Base-by-base conservation (phyloP, 2,888 invertebrate genomes). In the Drosophila atripex region DNA sequence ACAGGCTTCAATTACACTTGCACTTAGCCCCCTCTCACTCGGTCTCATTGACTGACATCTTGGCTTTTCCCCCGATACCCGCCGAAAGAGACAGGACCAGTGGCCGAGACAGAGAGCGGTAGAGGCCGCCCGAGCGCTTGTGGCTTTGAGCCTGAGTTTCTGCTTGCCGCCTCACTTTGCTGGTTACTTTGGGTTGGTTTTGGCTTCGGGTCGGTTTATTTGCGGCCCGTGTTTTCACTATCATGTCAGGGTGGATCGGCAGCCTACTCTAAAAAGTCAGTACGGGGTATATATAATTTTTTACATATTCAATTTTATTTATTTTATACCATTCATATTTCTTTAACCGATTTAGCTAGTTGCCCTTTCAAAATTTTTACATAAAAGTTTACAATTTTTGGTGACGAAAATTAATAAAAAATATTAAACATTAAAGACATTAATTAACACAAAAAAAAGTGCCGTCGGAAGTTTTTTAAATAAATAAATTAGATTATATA, bases 1-100 rank as follows among this genome's bases (percentile, higher is more conserved):
- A 73, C 73, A 74, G 73, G 79, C 80, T 77, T 85, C 85, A 85
- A 84, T 85, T 84, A 85, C 85, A 85, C 80, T 83, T 85, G 80
- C 80, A 77, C 71, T 79, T 78, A 74, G 80, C 77, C n/a, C 23
- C 28, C 6, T 21, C 21, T 6, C 43, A 2, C 16, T 9, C 51
- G 0, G 9, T 35, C 7, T 8, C 14, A 1, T n/a, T 5, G 8
- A 1, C 28, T 46, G 2, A 7, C 21, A 35, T 35, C 35, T 14
- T 47, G 9, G 30, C 8, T 16, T 35, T 32, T 41, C 28, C 23
- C 32, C 23, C 41, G 16, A 16, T n/a, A 35, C 51, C 18, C 41
- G 11, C 3, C 3, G 60, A 45, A 39, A 56, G 14, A 46, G n/a
- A 45, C 43, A 43, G 45, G 45, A 30, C 11, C 21, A 14, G 35